Conservation (phyloP, 64 coral and sea anemone genomes). For the Montipora capricornis region DNA sequence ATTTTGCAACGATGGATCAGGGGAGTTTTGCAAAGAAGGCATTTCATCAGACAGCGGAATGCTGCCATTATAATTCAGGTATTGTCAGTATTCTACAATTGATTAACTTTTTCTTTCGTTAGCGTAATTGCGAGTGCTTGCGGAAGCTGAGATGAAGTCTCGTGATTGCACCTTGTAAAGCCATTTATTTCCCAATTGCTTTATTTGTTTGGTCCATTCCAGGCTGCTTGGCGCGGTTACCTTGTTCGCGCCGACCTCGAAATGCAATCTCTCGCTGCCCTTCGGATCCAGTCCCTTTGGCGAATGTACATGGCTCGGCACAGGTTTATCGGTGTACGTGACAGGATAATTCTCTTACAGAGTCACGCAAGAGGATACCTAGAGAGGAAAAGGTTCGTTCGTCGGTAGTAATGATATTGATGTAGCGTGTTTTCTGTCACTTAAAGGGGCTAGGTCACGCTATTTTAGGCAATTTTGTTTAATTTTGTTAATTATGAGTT, state of each 20-base stretch:
- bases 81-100: not conserved
- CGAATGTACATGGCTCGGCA: slow-evolving; percentile 71
- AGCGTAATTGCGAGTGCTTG: no score
- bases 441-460: not conserved
- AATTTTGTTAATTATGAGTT: no score
- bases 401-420: not conserved
- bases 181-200: not conserved
- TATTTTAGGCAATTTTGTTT: no score
- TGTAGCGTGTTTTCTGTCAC: not conserved
- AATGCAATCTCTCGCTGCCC: slow-evolving; percentile 53
- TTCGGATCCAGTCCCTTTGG: slow-evolving; percentile 87
- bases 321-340: slow-evolving; percentile 51
- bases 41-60: slow-evolving; percentile 83
- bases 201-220: not conserved
- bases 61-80: slow-evolving; percentile 88
- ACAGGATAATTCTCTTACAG: slow-evolving; percentile 73
- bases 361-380: slow-evolving; percentile 62
- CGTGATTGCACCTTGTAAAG: not conserved
- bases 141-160: not conserved
- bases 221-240: slow-evolving; percentile 79
- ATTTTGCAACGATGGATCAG: slow-evolving; percentile 90
- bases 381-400: slow-evolving; percentile 79
- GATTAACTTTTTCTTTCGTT: not conserved
- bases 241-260: slow-evolving; percentile 57
- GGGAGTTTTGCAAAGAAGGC: slow-evolving; percentile 79